Evolutionary conservation across 1,140 invertebrate species (phyloP).

Genomic region (Zaprionus ornatus): DNA sequence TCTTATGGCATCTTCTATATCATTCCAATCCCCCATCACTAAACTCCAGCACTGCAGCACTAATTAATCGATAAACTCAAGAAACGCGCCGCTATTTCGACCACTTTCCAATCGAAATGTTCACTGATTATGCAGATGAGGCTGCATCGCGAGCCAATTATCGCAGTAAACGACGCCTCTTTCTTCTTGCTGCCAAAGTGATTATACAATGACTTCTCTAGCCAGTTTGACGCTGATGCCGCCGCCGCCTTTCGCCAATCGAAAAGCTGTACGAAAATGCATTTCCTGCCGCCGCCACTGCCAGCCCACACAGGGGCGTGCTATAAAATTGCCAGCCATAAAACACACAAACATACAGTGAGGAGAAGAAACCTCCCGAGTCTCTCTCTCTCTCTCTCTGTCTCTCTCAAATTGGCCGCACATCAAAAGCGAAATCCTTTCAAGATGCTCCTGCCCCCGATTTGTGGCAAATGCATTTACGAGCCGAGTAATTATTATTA

Average conservation of each 20-base stretch:
- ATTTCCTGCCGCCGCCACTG: constrained; percentile 36
- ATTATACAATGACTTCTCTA: constrained; percentile 10
- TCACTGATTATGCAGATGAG: constrained; percentile 7
- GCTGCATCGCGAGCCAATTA: neutral
- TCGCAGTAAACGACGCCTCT: neutral
- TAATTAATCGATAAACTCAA: neutral
- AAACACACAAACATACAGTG: neutral
- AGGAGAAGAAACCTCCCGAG: constrained; percentile 29
- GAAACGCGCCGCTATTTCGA: neutral
- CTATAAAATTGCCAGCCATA: constrained; percentile 49
- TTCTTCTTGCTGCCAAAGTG: neutral
- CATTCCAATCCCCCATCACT: neutral
- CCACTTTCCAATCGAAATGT: neutral
- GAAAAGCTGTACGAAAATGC: constrained; percentile 17
- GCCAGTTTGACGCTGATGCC: neutral
- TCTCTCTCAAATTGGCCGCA: constrained; percentile 60
- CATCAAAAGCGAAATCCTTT: constrained; percentile 77
- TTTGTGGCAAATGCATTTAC: constrained; percentile 51
- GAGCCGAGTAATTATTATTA: constrained; percentile 69
- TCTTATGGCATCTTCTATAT: neutral
- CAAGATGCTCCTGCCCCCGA: constrained; percentile 52
- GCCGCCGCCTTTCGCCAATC: constrained; percentile 24
- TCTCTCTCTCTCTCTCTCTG: neutral
- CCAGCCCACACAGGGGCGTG: constrained; percentile 22
- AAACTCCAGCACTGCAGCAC: neutral